Conservation (phyloP, 1,140 invertebrate species). For the Drosophila equinoxialis region DNA sequence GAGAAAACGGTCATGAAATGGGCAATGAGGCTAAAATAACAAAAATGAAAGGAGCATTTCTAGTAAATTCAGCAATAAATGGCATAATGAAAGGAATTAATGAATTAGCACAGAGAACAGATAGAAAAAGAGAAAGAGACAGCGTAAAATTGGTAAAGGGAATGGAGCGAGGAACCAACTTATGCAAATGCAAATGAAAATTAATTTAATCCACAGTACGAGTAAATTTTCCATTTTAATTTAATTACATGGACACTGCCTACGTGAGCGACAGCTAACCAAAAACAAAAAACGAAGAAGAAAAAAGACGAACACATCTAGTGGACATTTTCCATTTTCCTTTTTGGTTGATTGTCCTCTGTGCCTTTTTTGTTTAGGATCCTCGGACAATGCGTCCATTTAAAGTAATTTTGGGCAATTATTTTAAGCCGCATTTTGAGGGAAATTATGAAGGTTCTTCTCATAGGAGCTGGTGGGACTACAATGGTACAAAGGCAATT, state of each 20-base stretch:
- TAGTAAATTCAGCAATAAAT: conserved; percentile 69
- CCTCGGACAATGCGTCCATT: conserved; percentile 45
- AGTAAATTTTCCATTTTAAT: conserved; percentile 83
- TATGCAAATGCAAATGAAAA: conserved; percentile 82
- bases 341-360: conserved; percentile 14
- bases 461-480: neutral
- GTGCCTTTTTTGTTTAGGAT: conserved; percentile 38
- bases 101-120: conserved; percentile 41
- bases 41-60: conserved; percentile 66
- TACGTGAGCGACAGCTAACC: conserved; percentile 81
- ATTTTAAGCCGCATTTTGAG: conserved; percentile 67
- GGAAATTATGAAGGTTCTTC: conserved; percentile 75
- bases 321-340: conserved; percentile 53
- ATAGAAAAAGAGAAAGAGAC: neutral
- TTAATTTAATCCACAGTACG: conserved; percentile 82
- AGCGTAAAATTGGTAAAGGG: conserved; percentile 2
- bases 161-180: conserved; percentile 48
- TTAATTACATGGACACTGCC: conserved; percentile 82
- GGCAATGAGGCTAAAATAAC: conserved; percentile 37
- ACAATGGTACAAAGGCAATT: neutral
- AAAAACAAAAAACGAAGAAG: conserved; percentile 54
- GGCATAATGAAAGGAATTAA: conserved; percentile 75
- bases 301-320: conserved; percentile 60
- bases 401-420: conserved; percentile 70
- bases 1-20: neutral